Evolutionary conservation across 2,797 vertebrate genomes (phyloP).

Genomic region (Sphenodon punctatus): DNA sequence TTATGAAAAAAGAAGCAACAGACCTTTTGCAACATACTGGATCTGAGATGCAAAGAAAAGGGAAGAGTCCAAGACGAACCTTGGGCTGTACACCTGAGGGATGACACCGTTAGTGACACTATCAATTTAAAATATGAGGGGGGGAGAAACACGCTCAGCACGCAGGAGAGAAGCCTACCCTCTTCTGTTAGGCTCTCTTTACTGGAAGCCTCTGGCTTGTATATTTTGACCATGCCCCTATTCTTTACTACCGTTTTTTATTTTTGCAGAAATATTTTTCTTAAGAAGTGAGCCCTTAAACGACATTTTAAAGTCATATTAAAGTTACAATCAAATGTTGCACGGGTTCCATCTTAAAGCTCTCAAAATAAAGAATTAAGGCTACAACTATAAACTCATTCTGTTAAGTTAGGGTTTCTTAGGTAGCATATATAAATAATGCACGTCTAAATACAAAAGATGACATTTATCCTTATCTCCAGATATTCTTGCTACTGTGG

Average conservation of each 20-base stretch:
- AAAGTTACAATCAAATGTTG: background rate
- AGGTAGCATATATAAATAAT: background rate
- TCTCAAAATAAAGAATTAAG: background rate
- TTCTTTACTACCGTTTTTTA: constrained; percentile 48
- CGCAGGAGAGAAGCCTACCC: constrained; percentile 40
- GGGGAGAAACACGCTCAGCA: too few relatives aligned
- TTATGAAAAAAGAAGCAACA: too few relatives aligned
- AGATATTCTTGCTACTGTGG: background rate
- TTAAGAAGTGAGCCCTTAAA: background rate
- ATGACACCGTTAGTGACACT: too few relatives aligned
- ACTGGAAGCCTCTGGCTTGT: constrained; percentile 48
- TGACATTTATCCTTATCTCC: background rate
- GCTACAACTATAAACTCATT: background rate
- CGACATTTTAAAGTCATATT: background rate
- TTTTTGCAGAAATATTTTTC: constrained; percentile 13
- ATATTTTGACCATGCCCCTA: constrained; percentile 50
- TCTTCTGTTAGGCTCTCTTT: too few relatives aligned
- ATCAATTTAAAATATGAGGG: too few relatives aligned
- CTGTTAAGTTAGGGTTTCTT: background rate
- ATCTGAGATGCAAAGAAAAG: too few relatives aligned
- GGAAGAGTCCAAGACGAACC: too few relatives aligned
- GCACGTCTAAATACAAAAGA: background rate
- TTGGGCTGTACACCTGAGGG: too few relatives aligned
- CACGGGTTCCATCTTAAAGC: background rate
- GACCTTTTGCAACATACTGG: too few relatives aligned